Evolutionary conservation across 2,113 vertebrate species (phyloP), one percentile per base, ranked within the genome.

Genomic region (Sinocyclocheilus anshuiensis): DNA sequence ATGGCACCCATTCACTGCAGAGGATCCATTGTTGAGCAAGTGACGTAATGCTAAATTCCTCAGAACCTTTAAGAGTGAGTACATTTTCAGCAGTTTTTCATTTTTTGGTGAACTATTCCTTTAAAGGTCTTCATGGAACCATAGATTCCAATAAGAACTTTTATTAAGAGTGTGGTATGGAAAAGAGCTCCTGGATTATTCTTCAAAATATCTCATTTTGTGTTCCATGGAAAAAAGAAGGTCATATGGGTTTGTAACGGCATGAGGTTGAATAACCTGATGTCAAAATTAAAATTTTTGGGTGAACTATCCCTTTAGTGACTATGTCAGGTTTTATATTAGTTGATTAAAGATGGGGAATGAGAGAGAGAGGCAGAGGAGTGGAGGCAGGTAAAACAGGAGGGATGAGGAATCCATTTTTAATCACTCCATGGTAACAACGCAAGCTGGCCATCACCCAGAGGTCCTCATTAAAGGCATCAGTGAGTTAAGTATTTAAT

Each of bases 401-500:
- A 29, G 22, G 42, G 24, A 20, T 20, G 45, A 69, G 63, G n/a
- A 82, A 69, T 48, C 63, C 26, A 82, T 82, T 82, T 69, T 77
- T 85, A 69, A 67, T 33, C 6, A 16, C 42, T 63, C 39, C 72
- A 39, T 76, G 33, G 59, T 85, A 78, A 85, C 65, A 39, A 85
- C 13, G 26, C 2, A 36, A 69, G 76, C 84, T 85, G 24, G 57
- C 39, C 75, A 84, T 77, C 33, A 65, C 83, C 61, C 75, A 85
- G 57, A 78, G 59, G 84, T 78, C 33, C 75, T 69, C 65, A 67
- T 78, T 78, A 78, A 24, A 85, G 20, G 65, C 75, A 78, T 84
- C 83, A 84, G 57, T 65, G 20, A 63, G 83, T 18, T 63, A 65
- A 57, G 74, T 85, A 77, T 85, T 85, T 85, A 85, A 85, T 79